phyloP scores from a whole-genome alignment of 2,888 invertebrate species.

The Octonoba sinensis region DNA sequence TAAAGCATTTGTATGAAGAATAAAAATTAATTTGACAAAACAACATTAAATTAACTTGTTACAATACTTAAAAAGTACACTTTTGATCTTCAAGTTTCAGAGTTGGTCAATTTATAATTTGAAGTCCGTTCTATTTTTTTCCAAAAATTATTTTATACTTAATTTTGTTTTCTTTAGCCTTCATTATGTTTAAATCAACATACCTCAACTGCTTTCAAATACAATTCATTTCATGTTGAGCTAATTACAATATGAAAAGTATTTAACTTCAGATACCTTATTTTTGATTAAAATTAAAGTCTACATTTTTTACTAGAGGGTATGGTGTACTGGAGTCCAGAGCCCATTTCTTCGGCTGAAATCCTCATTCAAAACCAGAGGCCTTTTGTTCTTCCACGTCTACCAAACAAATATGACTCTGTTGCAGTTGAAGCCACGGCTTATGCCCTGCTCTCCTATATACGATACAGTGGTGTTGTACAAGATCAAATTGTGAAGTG shows the following conservation, averaged over 20 bases:
- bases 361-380: constrained; percentile 71
- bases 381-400: constrained; percentile 72
- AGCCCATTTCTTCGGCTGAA: constrained; percentile 66
- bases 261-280: neutral
- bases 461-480: constrained; percentile 71
- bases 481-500: constrained; percentile 72
- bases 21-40: too few species aligned
- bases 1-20: too few species aligned
- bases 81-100: too few species aligned
- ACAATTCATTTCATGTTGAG: too few species aligned
- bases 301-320: constrained; percentile 69
- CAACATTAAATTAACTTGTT: too few species aligned
- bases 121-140: too few species aligned
- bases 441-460: constrained; percentile 74
- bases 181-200: too few species aligned
- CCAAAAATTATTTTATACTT: too few species aligned
- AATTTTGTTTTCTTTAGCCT: too few species aligned
- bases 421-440: constrained; percentile 75
- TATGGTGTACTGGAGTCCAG: constrained; percentile 72
- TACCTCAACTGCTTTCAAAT: too few species aligned
- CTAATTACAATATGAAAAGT: neutral
- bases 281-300: neutral
- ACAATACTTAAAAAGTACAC: too few species aligned
- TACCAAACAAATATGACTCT: constrained; percentile 73
- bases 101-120: too few species aligned